Evolutionary conservation across 2,888 invertebrate genomes (phyloP).

Genomic region (Clanis bilineata): DNA sequence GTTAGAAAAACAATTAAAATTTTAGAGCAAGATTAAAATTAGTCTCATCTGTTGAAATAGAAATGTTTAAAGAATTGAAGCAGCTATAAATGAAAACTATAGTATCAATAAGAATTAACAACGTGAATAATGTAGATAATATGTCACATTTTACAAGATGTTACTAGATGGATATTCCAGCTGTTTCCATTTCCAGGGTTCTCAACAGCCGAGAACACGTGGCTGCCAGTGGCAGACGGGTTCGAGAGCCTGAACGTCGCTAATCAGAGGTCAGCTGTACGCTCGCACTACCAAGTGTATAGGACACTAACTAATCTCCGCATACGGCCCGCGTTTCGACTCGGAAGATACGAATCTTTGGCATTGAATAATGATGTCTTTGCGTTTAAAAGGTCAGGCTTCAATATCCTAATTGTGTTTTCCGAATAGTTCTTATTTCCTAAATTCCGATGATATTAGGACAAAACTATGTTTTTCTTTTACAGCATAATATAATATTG

Average conservation of each 20-base stretch:
- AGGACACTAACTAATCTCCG: slow-evolving; percentile 78
- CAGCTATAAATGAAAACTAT: no score
- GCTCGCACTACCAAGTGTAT: slow-evolving; percentile 82
- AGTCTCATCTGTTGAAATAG: no score
- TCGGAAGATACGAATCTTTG: slow-evolving; percentile 77
- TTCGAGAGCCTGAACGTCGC: slow-evolving; percentile 82
- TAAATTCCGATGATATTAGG: no score
- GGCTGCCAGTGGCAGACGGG: slow-evolving; percentile 86
- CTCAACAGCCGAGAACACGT: slow-evolving; percentile 76
- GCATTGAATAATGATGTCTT: slow-evolving; percentile 78
- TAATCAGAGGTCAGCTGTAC: slow-evolving; percentile 66
- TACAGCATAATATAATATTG: no score
- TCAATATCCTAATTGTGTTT: neutral
- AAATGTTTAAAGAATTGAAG: no score
- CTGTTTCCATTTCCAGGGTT: slow-evolving; percentile 71
- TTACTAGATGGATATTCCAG: no score
- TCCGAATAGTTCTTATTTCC: neutral
- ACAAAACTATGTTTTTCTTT: neutral
- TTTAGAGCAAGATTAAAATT: no score
- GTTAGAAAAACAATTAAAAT: no score
- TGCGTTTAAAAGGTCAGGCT: slow-evolving; percentile 76
- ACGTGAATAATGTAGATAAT: no score
- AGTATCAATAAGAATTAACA: no score
- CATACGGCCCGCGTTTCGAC: slow-evolving; percentile 71
- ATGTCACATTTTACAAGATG: no score